Evolutionary conservation across 2,888 invertebrate genomes (phyloP).

Genomic region (Hololepta plana): DNA sequence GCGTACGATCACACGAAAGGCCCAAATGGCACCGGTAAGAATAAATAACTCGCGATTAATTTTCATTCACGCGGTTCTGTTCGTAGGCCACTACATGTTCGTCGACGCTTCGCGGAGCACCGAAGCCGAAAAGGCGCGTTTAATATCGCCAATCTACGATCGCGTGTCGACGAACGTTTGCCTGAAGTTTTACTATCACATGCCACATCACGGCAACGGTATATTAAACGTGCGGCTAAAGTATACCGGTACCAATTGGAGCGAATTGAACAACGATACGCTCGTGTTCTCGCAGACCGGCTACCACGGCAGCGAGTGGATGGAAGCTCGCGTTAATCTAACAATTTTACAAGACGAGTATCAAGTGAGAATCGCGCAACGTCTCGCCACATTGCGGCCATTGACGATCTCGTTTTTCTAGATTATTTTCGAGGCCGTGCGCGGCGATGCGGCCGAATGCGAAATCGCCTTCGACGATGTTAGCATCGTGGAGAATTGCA

Average conservation of each 20-base stretch:
- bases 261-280: constrained; percentile 26
- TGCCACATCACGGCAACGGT: too few relatives aligned
- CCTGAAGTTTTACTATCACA: constrained; percentile 60
- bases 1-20: constrained; percentile 58
- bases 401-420: constrained; percentile 23
- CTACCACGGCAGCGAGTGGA: constrained; percentile 54
- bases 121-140: constrained; percentile 47
- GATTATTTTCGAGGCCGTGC: constrained; percentile 59
- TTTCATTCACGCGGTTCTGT: constrained; percentile 1
- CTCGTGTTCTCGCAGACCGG: constrained; percentile 43
- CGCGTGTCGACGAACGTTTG: constrained; percentile 26
- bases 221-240: too few relatives aligned
- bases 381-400: too few relatives aligned
- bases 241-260: too few relatives aligned
- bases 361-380: constrained; percentile 28
- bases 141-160: constrained; percentile 54
- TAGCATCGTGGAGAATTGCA: constrained; percentile 39
- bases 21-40: constrained; percentile 27
- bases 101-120: constrained; percentile 52
- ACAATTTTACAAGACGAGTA: constrained; percentile 30
- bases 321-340: constrained; percentile 30
- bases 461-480: constrained; percentile 75
- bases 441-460: constrained; percentile 46
- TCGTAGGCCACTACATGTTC: constrained; percentile 64
- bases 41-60: background rate